phyloP scores from a whole-genome alignment of 2,113 vertebrate species.

The Eptatretus burgeri region DNA sequence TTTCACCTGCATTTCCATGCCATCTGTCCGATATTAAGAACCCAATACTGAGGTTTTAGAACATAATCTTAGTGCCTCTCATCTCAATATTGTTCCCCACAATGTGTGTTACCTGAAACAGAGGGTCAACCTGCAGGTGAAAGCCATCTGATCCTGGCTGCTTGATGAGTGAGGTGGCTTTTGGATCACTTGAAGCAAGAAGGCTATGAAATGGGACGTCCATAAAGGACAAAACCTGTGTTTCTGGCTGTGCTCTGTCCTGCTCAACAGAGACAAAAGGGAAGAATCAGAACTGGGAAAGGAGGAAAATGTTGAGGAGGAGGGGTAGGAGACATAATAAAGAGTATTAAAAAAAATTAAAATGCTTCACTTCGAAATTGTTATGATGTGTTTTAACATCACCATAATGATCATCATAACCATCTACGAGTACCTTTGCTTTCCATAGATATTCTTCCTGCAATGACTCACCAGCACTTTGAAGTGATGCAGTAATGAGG shows the following conservation, averaged over 20 bases:
- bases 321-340: too few relatives aligned
- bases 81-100: too few relatives aligned
- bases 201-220: conserved; percentile 20
- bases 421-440: neutral
- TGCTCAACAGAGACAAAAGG: conserved; percentile 9
- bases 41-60: too few relatives aligned
- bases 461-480: conserved; percentile 23
- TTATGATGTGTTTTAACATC: too few relatives aligned
- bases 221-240: conserved; percentile 19
- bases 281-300: too few relatives aligned
- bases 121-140: conserved; percentile 19
- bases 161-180: conserved; percentile 16
- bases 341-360: too few relatives aligned
- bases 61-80: too few relatives aligned
- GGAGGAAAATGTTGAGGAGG: too few relatives aligned
- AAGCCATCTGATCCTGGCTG: conserved; percentile 24
- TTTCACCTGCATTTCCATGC: too few relatives aligned
- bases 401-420: too few relatives aligned
- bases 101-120: conserved; percentile 20
- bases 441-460: neutral
- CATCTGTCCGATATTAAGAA: too few relatives aligned
- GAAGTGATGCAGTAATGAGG: conserved; percentile 27
- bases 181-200: conserved; percentile 18
- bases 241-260: conserved; percentile 32
- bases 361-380: too few relatives aligned